Evolutionary conservation across 1,140 invertebrate genomes (phyloP).

Genomic region (Lepidotrigona ventralis): DNA sequence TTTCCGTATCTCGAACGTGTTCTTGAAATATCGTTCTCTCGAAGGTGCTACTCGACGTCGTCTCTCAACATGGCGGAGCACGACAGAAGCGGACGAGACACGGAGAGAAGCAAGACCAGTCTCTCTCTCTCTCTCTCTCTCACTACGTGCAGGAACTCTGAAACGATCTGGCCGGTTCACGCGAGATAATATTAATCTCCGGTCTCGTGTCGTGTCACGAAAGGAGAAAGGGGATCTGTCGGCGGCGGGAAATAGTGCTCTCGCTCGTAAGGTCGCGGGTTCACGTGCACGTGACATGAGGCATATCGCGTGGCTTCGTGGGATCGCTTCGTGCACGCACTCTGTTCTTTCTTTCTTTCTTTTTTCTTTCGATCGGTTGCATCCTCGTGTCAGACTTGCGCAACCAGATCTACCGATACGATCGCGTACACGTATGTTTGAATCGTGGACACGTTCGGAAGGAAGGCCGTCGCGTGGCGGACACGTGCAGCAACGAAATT

Average conservation of each 20-base stretch:
- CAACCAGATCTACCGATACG: not conserved
- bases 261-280: constrained; percentile 70
- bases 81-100: constrained; percentile 24
- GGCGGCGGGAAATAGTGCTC: constrained; percentile 72
- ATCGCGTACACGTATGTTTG: not conserved
- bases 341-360: not conserved
- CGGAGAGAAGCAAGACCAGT: not conserved
- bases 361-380: constrained; percentile 43
- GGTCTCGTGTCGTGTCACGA: constrained; percentile 61
- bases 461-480: not conserved
- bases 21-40: not conserved
- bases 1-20: too few relatives aligned
- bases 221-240: constrained; percentile 55
- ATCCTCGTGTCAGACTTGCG: constrained; percentile 17
- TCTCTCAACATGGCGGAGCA: not conserved
- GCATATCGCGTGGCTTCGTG: constrained; percentile 74
- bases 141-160: constrained; percentile 27
- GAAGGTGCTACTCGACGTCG: not conserved
- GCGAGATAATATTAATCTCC: constrained; percentile 65
- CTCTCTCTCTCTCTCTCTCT: too few relatives aligned
- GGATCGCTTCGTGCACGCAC: constrained; percentile 70
- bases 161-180: constrained; percentile 27
- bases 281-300: constrained; percentile 72
- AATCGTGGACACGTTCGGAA: not conserved
- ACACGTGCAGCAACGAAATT: not conserved